phyloP scores from a whole-genome alignment of 2,888 invertebrate species.

The Diarsia dahlii region DNA sequence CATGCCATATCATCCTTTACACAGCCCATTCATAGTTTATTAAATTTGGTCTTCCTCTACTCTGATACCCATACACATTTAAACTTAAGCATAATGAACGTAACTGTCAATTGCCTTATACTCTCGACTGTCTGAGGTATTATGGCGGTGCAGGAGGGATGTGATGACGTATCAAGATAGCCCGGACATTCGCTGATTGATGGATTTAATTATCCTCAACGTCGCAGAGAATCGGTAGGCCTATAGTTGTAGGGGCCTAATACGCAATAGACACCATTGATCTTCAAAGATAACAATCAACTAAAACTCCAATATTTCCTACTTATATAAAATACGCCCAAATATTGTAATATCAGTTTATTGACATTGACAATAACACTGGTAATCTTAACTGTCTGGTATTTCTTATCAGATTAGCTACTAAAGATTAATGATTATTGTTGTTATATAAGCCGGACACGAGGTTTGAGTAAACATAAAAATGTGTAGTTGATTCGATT shows the following conservation, averaged over 20 bases:
- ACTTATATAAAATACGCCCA: background rate
- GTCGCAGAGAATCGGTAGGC: no score
- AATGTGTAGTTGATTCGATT: background rate
- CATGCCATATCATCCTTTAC: no score
- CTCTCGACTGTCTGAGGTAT: no score
- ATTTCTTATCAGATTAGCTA: conserved; percentile 64
- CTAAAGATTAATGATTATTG: conserved; percentile 43
- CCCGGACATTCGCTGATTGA: background rate
- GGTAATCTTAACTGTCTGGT: conserved; percentile 60
- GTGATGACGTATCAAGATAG: background rate
- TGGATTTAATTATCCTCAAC: no score
- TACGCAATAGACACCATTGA: background rate
- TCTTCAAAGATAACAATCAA: background rate
- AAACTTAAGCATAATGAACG: no score
- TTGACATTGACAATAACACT: conserved; percentile 53
- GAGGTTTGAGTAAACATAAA: conserved; percentile 35
- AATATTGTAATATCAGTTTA: conserved; percentile 34
- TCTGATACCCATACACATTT: no score
- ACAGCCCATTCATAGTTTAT: no score
- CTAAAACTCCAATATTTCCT: background rate
- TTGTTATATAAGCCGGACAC: conserved; percentile 41
- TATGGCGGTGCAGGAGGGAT: background rate
- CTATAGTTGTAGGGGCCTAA: background rate
- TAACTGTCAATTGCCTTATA: no score
- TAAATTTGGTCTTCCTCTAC: no score